A percentile compares a stretch with the other conserved stretches of the same genome.
Conservation (phyloP, 2,888 invertebrate species). For the Campoplex nolae region DNA sequence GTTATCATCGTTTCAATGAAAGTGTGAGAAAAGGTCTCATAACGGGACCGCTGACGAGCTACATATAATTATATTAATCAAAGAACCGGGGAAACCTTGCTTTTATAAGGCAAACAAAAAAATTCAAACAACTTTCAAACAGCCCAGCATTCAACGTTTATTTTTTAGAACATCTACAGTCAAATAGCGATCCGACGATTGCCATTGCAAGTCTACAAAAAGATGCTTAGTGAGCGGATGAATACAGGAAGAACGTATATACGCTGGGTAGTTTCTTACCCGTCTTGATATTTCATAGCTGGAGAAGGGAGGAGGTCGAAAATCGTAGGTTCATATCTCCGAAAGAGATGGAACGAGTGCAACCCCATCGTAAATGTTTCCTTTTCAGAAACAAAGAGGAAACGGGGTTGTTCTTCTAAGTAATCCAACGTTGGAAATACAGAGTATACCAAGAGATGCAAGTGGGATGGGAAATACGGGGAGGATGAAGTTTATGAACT, state of each 20-base stretch:
- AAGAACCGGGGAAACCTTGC: not conserved
- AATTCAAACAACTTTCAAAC: no score
- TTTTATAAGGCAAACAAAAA: not conserved
- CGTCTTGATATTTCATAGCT: slow-evolving; percentile 17
- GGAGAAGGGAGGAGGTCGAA: slow-evolving; percentile 12
- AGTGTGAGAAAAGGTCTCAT: no score
- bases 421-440: slow-evolving; percentile 44
- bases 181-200: no score
- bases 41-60: no score
- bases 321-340: slow-evolving; percentile 21
- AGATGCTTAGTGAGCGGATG: not conserved
- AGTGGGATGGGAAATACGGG: slow-evolving; percentile 7
- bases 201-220: slow-evolving; percentile 5
- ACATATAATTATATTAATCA: not conserved
- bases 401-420: slow-evolving; percentile 35
- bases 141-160: no score
- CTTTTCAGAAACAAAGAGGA: slow-evolving; percentile 23
- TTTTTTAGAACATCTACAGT: no score
- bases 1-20: no score
- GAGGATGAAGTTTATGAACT: slow-evolving; percentile 37
- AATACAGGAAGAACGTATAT: not conserved
- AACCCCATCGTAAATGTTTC: slow-evolving; percentile 55
- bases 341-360: slow-evolving; percentile 25
- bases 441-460: slow-evolving; percentile 2
- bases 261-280: not conserved